Conservation (phyloP, 2,113 vertebrate species). For the Ctenodactylus gundi region DNA sequence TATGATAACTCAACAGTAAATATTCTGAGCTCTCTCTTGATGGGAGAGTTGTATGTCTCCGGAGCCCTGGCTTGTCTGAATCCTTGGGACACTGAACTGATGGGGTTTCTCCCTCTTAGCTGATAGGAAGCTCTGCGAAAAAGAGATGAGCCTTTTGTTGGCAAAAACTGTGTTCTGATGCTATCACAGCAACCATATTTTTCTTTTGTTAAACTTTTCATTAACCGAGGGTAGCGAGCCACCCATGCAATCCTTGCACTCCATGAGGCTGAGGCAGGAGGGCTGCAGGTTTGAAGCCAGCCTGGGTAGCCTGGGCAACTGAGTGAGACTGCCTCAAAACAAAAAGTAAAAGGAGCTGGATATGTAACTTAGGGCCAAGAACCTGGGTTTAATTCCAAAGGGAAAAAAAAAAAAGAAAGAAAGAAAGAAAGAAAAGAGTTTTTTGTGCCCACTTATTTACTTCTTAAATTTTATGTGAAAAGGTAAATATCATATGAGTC, state of each 20-base stretch:
- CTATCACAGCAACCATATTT: neutral
- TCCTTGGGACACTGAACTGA: neutral
- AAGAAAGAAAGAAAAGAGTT: too few species aligned
- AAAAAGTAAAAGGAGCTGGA: too few species aligned
- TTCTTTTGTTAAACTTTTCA: slow-evolving; percentile 1
- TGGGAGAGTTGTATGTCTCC: neutral
- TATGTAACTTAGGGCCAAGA: too few species aligned
- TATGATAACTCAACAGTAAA: neutral
- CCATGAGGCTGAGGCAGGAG: too few species aligned
- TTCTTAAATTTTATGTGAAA: neutral
- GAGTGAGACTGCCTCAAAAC: too few species aligned
- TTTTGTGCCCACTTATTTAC: too few species aligned
- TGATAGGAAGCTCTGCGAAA: neutral
- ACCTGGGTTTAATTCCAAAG: too few species aligned
- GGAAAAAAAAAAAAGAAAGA: too few species aligned
- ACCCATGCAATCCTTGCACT: too few species aligned
- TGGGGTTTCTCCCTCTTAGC: neutral
- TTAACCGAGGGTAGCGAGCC: too few species aligned
- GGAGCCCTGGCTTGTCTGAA: neutral
- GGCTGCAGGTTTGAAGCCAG: too few species aligned
- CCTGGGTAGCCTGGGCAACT: too few species aligned
- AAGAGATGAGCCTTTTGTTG: neutral
- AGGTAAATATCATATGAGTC: neutral
- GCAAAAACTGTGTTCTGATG: neutral
- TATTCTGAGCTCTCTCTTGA: neutral